Evolutionary conservation across 2,888 invertebrate genomes (phyloP).

Genomic region (Ischnus inquisitorius): DNA sequence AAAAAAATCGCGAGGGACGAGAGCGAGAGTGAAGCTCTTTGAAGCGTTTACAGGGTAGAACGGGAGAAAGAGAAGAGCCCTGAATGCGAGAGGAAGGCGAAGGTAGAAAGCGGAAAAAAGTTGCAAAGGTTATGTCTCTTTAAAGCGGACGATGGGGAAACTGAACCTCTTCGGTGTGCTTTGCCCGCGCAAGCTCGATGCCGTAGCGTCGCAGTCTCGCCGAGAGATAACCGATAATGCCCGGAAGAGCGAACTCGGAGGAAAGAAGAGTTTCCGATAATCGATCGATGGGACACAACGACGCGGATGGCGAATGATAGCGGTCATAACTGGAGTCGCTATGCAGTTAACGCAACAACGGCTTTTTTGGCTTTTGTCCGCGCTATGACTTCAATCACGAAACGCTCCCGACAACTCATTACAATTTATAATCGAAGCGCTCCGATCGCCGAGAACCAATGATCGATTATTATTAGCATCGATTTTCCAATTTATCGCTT

Average conservation of each 20-base stretch:
- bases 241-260: constrained; percentile 46
- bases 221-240: constrained; percentile 55
- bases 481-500: neutral
- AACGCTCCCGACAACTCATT: neutral
- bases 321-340: constrained; percentile 9
- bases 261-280: constrained; percentile 60
- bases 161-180: neutral
- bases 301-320: constrained; percentile 5
- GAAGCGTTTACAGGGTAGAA: constrained; percentile 23
- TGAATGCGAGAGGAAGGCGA: constrained; percentile 28
- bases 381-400: neutral
- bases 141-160: constrained; percentile 50
- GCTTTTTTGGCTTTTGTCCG: constrained; percentile 15
- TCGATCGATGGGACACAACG: constrained; percentile 33
- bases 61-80: constrained; percentile 40
- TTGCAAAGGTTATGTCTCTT: constrained; percentile 56
- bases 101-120: constrained; percentile 25
- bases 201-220: neutral
- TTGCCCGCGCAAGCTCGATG: neutral
- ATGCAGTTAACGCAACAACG: constrained; percentile 4
- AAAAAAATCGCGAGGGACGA: constrained; percentile 44
- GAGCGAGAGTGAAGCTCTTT: constrained; percentile 40
- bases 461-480: neutral
- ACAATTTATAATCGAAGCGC: neutral
- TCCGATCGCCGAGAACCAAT: neutral